Evolutionary conservation across 2,113 vertebrate genomes (phyloP).

Genomic region (Epinephelus moara): DNA sequence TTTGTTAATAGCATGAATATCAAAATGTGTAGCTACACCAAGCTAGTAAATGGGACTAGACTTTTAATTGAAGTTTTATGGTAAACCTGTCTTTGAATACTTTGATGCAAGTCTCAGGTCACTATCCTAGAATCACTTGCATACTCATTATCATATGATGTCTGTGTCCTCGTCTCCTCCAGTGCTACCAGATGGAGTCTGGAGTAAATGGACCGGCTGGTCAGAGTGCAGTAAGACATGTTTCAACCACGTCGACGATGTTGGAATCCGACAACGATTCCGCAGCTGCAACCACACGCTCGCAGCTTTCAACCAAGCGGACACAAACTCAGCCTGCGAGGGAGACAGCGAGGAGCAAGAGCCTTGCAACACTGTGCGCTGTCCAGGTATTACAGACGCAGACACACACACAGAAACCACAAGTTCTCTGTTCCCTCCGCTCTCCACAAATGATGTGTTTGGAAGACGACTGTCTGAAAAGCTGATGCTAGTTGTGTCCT

Average conservation of each 20-base stretch:
- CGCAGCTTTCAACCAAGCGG: not conserved
- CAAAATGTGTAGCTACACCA: no score
- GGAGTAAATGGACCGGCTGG: constrained; percentile 88
- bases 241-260: constrained; percentile 83
- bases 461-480: not conserved
- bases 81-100: not conserved
- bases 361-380: constrained; percentile 85
- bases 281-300: constrained; percentile 82
- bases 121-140: not conserved
- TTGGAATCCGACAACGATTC: constrained; percentile 82
- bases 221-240: constrained; percentile 91
- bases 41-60: no score
- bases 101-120: not conserved
- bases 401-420: not conserved
- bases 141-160: not conserved
- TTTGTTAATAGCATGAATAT: not conserved
- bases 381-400: constrained; percentile 80
- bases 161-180: not conserved
- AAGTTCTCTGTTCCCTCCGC: not conserved
- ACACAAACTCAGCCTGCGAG: constrained; percentile 69
- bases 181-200: constrained; percentile 70
- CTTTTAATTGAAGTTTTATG: no score
- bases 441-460: not conserved
- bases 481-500: not conserved
- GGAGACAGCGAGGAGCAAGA: constrained; percentile 86